phyloP scores from a whole-genome alignment of 2,113 vertebrate genomes.

The Stomatorhinus ivindoensis region DNA sequence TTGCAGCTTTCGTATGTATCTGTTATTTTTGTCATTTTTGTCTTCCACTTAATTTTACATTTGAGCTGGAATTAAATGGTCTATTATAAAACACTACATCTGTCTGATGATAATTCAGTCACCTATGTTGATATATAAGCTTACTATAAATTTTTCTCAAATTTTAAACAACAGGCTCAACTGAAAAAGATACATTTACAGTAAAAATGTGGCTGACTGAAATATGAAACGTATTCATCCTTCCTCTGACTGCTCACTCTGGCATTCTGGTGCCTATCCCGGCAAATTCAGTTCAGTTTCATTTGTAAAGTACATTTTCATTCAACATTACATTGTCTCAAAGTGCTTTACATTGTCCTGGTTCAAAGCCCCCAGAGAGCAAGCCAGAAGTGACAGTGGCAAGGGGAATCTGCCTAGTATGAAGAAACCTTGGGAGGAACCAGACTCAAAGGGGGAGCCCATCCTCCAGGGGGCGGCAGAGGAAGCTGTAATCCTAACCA shows the following conservation, averaged over 20 bases:
- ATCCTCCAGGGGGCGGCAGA: not conserved
- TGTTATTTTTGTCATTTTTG: not conserved
- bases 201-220: not conserved
- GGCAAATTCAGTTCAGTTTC: not conserved
- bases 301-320: not conserved
- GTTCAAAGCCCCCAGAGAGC: not conserved
- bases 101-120: not conserved
- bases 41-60: not conserved
- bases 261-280: not conserved
- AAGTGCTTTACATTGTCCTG: not conserved
- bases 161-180: not conserved
- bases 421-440: not conserved
- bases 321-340: not conserved
- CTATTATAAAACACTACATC: not conserved
- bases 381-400: not conserved
- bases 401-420: not conserved
- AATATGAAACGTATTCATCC: not conserved
- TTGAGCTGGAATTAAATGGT: not conserved
- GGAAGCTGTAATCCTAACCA: not conserved
- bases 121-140: not conserved
- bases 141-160: not conserved
- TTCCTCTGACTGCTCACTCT: not conserved
- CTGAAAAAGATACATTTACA: not conserved
- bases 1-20: not conserved
- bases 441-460: not conserved